These are phyloP conservation scores for Chionomys nivalis DNA, from an alignment of 2,113 vertebrate species.

Conservation along the genomic window DNA sequence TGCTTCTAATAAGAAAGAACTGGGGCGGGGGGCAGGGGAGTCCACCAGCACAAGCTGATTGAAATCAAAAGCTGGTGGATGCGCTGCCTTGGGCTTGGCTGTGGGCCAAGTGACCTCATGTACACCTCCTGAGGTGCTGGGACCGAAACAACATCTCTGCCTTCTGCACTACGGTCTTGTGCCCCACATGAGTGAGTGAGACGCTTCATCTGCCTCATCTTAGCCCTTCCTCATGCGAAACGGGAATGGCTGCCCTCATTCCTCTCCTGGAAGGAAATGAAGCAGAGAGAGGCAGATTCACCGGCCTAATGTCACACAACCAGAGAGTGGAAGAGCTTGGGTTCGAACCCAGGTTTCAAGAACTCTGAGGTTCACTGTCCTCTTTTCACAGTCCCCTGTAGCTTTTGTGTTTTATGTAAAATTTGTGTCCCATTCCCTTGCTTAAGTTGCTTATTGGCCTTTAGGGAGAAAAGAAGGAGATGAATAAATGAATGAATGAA, in stretches of 20 bases:
- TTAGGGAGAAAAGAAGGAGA: neutral
- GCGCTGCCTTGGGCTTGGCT: neutral
- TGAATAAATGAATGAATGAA: too few relatives aligned
- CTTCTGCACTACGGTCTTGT: neutral
- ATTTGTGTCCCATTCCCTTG: neutral
- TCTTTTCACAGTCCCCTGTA: rapidly evolving
- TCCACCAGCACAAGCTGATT: rapidly evolving
- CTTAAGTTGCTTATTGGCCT: neutral
- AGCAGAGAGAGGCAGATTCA: neutral
- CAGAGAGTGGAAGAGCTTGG: neutral
- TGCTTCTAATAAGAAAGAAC: neutral
- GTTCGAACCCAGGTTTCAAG: neutral
- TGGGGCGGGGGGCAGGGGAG: too few relatives aligned
- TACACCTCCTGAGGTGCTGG: rapidly evolving
- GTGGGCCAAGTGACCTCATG: neutral
- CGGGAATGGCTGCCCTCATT: rapidly evolving
- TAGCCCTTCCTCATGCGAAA: rapidly evolving
- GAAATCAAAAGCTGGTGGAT: neutral
- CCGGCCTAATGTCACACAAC: neutral
- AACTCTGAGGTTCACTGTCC: rapidly evolving
- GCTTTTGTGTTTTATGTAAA: neutral
- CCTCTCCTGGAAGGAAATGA: neutral
- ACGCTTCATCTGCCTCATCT: rapidly evolving
- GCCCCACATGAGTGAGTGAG: neutral
- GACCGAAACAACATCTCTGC: rapidly evolving